Evolutionary conservation across 2,888 invertebrate genomes (phyloP).

Genomic region (Mesochorus sp.): DNA sequence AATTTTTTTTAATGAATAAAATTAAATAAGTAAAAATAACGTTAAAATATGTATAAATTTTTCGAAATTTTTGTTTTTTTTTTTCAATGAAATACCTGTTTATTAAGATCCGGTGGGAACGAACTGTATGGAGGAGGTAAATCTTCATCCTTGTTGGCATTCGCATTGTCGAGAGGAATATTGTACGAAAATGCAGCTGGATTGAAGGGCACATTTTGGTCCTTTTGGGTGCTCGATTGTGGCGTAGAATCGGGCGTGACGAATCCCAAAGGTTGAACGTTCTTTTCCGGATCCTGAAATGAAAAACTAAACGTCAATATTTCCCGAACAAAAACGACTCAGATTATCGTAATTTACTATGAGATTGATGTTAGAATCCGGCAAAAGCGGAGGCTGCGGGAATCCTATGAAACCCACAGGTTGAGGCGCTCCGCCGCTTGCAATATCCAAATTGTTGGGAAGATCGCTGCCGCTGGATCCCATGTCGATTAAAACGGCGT

Average conservation of each 20-base stretch:
- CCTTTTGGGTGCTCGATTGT: constrained; percentile 69
- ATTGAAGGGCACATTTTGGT: constrained; percentile 76
- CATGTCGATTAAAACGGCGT: constrained; percentile 78
- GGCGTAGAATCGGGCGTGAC: constrained; percentile 68
- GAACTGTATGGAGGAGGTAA: constrained; percentile 88
- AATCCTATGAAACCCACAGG: constrained; percentile 92
- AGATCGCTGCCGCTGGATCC: constrained; percentile 71
- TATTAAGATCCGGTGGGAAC: constrained; percentile 88
- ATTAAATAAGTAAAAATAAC: background rate
- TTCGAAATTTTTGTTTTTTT: background rate
- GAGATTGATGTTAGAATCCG: constrained; percentile 77
- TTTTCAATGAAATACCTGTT: constrained; percentile 85
- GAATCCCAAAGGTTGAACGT: constrained; percentile 74
- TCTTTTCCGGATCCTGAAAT: constrained; percentile 67
- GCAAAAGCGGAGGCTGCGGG: constrained; percentile 88
- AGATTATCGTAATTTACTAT: constrained; percentile 65
- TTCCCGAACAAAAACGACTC: background rate
- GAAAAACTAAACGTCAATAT: constrained; percentile 8
- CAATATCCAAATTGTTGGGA: constrained; percentile 85
- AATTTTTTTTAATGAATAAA: background rate
- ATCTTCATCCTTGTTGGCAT: constrained; percentile 84
- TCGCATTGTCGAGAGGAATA: constrained; percentile 85
- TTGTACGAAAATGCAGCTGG: constrained; percentile 85
- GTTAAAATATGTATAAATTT: background rate
- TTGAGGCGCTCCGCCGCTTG: constrained; percentile 84